phyloP scores from a whole-genome alignment of 2,113 vertebrate genomes.

The Pagrus major region DNA sequence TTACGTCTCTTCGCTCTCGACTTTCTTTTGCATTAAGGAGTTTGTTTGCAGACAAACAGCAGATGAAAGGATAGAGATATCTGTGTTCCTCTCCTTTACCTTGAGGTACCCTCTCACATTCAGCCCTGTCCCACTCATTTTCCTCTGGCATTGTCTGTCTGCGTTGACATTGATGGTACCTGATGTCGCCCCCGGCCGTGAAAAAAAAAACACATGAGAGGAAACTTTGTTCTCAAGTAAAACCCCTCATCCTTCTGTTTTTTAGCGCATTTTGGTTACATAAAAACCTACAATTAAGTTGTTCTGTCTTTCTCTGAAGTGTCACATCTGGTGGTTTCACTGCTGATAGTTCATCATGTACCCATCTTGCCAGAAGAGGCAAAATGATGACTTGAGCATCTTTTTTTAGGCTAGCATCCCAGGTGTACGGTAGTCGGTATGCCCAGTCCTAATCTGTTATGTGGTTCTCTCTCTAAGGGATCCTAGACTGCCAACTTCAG shows the following conservation, averaged over 20 bases:
- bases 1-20: background rate
- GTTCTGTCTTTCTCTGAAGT: background rate
- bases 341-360: background rate
- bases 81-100: conserved; percentile 41
- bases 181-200: conserved; percentile 40
- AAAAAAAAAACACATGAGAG: conserved; percentile 29
- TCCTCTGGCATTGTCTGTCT: conserved; percentile 37
- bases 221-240: background rate
- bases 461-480: background rate
- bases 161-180: conserved; percentile 43
- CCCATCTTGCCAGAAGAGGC: conserved; percentile 2
- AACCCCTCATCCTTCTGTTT: too few relatives aligned
- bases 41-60: background rate
- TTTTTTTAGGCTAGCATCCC: background rate
- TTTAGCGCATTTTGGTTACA: too few relatives aligned
- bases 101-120: conserved; percentile 37
- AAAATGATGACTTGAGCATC: conserved; percentile 4
- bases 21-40: conserved; percentile 30
- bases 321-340: background rate
- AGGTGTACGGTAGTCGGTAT: background rate
- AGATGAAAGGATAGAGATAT: conserved; percentile 34
- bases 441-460: background rate
- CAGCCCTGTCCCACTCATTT: conserved; percentile 38
- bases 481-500: background rate
- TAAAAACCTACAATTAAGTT: background rate